Conservation (phyloP, 92 coral and sea anemone species). For the Chrysogorgia sp. region DNA sequence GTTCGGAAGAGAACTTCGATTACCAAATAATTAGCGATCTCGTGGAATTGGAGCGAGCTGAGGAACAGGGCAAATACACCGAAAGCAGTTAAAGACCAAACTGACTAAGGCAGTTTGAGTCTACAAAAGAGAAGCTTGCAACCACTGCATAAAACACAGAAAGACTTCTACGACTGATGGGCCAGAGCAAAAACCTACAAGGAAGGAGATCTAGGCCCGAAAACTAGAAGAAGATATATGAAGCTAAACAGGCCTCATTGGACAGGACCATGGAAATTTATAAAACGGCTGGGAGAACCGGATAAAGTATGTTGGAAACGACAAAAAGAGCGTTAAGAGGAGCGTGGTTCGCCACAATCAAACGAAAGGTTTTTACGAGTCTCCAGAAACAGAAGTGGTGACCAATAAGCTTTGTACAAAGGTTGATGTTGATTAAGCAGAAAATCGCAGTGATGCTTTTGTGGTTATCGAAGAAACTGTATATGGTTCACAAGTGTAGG, state of each 20-base stretch:
- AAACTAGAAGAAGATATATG: constrained; percentile 46
- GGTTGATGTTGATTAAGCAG: no score
- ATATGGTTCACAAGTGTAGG: no score
- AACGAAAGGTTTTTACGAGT: neutral
- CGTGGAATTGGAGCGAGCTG: neutral
- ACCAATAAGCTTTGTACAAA: no score
- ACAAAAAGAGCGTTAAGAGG: constrained; percentile 30
- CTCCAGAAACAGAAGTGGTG: neutral
- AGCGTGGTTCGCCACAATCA: constrained; percentile 51
- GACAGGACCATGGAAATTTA: constrained; percentile 59
- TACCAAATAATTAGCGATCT: constrained; percentile 46
- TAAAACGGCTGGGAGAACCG: constrained; percentile 50
- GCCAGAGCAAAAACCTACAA: constrained; percentile 52
- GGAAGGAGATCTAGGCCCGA: constrained; percentile 44
- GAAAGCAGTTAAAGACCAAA: constrained; percentile 19
- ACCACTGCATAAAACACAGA: constrained; percentile 48
- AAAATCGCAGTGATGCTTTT: no score
- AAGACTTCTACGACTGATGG: constrained; percentile 51
- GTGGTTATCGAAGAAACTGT: no score
- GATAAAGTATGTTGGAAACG: constrained; percentile 42
- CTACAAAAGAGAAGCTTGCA: no score
- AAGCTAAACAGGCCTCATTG: constrained; percentile 57
- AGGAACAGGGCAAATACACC: constrained; percentile 16
- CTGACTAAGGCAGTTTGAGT: no score
- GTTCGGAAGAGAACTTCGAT: constrained; percentile 34